Evolutionary conservation across 2,888 invertebrate genomes (phyloP), one percentile per base, ranked within the genome.

Genomic region (Hydrotaea diabolus): DNA sequence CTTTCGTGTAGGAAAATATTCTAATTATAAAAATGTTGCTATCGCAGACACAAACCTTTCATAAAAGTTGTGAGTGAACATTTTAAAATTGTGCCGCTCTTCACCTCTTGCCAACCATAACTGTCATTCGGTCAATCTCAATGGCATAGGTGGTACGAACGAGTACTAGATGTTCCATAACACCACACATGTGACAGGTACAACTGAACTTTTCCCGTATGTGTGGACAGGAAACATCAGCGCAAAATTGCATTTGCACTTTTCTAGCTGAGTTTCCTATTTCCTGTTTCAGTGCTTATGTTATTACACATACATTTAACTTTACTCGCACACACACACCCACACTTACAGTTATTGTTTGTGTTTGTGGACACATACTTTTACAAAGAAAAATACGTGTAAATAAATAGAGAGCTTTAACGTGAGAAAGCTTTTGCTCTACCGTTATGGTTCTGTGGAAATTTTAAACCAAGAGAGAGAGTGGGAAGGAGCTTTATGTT

Each of bases 181-280:
- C 43, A 15, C 15, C 1, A 21, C 9, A 11, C 7, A 4, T 46
- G 49, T 59, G 17, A 5, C 17, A 75, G 8, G 39, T 17, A 62
- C 62, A 72, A 39, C n/a, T n/a, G n/a, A 49, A 49, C n/a, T 49
- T 49, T 49, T 15, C 13, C 49, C 9, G 39, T 39, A 11, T 39
- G 49, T 49, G 49, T n/a, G 15, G 49, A 73, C 81, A 59, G 80
- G 74, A 84, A 80, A 84, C 83, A 74, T 55, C 81, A 80, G 55
- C 19, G 71, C 80, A 71, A 62, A 85, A 82, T 59, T 85, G 26
- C 80, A 85, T 77, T 85, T 80, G 80, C 78, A 83, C 73, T 77
- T 73, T 77, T 78, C 80, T 69, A 77, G 57, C 80, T 46, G 7
- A 81, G 77, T 83, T 83, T 79, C 64, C 77, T 77, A 85, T 81